Evolutionary conservation across 2,113 vertebrate species (phyloP), one percentile per base, ranked within the genome.

Genomic region (Rhinopomastus cyanomelas): DNA sequence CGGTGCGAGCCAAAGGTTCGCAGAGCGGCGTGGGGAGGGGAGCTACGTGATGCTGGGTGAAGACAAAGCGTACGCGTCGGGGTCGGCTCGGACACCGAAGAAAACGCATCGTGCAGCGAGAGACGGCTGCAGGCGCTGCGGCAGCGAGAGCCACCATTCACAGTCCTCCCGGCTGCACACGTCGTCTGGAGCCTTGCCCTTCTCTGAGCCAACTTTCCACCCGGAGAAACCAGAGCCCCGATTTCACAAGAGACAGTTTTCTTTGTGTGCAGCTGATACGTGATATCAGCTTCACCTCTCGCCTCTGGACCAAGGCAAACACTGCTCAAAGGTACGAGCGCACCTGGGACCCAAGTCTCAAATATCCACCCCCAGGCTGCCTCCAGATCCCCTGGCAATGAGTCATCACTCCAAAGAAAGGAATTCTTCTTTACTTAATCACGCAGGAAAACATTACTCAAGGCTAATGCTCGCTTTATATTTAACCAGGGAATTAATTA

Each of bases 401-500:
- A 97, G 86, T 97, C 95, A 97, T 94, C 85, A 83, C 57, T 46
- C 92, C 92, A 95, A 96, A 78, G 87, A 96, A 97, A 93, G 92
- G 95, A 95, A 97, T 97, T 96, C 78, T 81, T 96, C 89, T 91
- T 96, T 96, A 81, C 71, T 94, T 94, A 95, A 81, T 96, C 93
- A 93, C 81, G 94, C 95, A 97, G 97, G 93, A 96, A 96, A 96
- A 95, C 94, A 96, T 97, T 94, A 97, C 74, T 97, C 96, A 97
- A 93, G 82, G 78, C 53, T 96, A 97, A 97, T 92, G 93, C 85
- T 92, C 51, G 75, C 68, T 97, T 97, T 96, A 97, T 96, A 96
- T 96, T 97, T 97, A 97, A 97, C 96, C 89, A 96, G 93, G 96
- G 97, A 97, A 97, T 96, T 97, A 97, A 97, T 97, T 97, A 96